Conservation (phyloP, 1,140 invertebrate genomes). For the Anoplolepis gracilipes region DNA sequence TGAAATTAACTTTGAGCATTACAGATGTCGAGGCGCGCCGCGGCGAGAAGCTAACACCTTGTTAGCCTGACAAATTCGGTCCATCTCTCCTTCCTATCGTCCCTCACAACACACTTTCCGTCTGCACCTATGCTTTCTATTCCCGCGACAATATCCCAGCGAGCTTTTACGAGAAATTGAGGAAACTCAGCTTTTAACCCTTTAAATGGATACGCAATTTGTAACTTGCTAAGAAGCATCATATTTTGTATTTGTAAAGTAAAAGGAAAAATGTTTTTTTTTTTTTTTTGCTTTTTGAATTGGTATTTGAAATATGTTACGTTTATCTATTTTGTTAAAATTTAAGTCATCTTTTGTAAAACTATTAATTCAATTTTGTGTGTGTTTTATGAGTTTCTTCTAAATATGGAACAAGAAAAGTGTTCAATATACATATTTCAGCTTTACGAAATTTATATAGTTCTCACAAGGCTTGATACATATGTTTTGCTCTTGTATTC, state of each 20-base stretch:
- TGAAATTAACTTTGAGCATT: constrained; percentile 83
- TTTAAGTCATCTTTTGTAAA: neutral
- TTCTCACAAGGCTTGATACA: neutral
- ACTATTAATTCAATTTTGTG: neutral
- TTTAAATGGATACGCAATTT: constrained; percentile 52
- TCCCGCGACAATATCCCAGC: constrained; percentile 41
- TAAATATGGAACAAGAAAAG: neutral
- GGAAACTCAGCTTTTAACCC: constrained; percentile 53
- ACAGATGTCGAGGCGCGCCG: constrained; percentile 81
- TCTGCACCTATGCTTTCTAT: constrained; percentile 62
- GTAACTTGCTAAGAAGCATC: neutral
- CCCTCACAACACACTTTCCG: constrained; percentile 58
- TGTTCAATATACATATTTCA: neutral
- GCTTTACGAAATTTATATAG: neutral
- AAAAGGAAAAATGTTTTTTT: neutral
- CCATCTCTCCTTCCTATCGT: constrained; percentile 72
- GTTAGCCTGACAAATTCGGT: constrained; percentile 83
- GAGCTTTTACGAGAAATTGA: constrained; percentile 48
- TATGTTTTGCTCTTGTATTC: constrained; percentile 14
- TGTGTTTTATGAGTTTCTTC: neutral
- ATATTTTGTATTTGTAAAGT: neutral
- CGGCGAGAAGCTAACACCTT: constrained; percentile 82
- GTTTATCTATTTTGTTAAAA: neutral
- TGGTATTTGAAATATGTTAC: neutral
- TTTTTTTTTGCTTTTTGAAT: neutral